Percentiles rank a stretch among this genome's conserved stretches.
Conservation (phyloP, 2,888 invertebrate species). For the Thysanoteuthis rhombus region DNA sequence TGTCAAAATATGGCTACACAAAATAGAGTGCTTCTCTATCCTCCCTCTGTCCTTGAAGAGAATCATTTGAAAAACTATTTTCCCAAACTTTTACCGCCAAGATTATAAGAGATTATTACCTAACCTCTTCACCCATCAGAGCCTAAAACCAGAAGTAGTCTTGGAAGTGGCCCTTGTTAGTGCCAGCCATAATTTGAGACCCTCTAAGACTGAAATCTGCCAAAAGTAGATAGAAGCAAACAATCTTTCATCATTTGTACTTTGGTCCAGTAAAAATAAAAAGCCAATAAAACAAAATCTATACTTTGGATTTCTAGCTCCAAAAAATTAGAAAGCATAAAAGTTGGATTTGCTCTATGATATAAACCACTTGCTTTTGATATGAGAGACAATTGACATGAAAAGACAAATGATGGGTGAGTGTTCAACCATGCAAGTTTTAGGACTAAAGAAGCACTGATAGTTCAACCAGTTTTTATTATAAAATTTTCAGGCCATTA, state of each 20-base stretch:
- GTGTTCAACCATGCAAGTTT: too few species aligned
- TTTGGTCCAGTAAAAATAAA: not conserved
- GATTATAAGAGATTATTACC: not conserved
- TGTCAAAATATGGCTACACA: not conserved
- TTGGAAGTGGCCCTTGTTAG: not conserved
- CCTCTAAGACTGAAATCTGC: not conserved
- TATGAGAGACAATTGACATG: too few species aligned
- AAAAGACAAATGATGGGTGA: too few species aligned
- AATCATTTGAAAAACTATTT: not conserved
- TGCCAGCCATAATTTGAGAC: not conserved
- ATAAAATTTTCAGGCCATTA: too few species aligned
- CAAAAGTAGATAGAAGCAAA: not conserved
- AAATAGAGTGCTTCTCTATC: not conserved
- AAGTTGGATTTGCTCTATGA: too few species aligned
- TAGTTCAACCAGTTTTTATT: too few species aligned
- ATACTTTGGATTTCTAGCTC: too few species aligned
- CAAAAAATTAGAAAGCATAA: too few species aligned
- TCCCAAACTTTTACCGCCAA: not conserved
- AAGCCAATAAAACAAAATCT: not conserved
- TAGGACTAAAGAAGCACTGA: too few species aligned
- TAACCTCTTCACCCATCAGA: not conserved
- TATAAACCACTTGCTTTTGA: too few species aligned
- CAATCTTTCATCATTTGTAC: not conserved
- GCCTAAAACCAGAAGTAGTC: not conserved
- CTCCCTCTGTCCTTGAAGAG: not conserved